phyloP scores from a whole-genome alignment of 1,140 invertebrate species.

The Eufriesea mexicana region DNA sequence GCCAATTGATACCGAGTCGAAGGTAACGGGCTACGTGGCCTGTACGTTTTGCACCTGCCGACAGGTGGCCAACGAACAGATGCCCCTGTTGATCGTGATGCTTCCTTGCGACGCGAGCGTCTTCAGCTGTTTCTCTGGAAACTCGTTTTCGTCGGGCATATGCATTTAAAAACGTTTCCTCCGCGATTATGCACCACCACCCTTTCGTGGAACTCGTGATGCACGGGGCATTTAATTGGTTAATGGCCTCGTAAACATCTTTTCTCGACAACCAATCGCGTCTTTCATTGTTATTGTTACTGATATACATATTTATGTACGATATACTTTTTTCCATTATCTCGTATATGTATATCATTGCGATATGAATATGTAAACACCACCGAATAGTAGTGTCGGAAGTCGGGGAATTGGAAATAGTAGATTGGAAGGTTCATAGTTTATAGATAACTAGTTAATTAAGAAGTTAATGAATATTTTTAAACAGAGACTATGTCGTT shows the following conservation, averaged over 20 bases:
- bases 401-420: too few species aligned
- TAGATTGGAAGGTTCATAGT: too few species aligned
- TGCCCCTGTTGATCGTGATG: conserved; percentile 52
- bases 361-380: too few species aligned
- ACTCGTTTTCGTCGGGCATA: too few species aligned
- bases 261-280: not conserved
- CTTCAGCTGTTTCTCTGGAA: not conserved
- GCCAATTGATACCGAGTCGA: conserved; percentile 72
- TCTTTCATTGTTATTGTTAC: not conserved
- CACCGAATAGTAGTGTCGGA: too few species aligned
- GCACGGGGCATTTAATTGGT: not conserved
- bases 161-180: not conserved
- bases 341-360: too few species aligned
- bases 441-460: too few species aligned
- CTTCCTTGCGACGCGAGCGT: conserved; percentile 16
- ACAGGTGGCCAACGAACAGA: conserved; percentile 75
- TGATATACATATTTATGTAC: too few species aligned
- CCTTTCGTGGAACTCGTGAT: too few species aligned
- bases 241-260: not conserved
- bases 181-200: not conserved
- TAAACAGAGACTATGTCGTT: too few species aligned
- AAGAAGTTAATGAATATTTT: too few species aligned
- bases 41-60: conserved; percentile 74
- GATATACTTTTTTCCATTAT: too few species aligned
- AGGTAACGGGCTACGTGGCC: conserved; percentile 54